Evolutionary conservation across 2,113 vertebrate genomes (phyloP).

Genomic region (Cercocebus atys): DNA sequence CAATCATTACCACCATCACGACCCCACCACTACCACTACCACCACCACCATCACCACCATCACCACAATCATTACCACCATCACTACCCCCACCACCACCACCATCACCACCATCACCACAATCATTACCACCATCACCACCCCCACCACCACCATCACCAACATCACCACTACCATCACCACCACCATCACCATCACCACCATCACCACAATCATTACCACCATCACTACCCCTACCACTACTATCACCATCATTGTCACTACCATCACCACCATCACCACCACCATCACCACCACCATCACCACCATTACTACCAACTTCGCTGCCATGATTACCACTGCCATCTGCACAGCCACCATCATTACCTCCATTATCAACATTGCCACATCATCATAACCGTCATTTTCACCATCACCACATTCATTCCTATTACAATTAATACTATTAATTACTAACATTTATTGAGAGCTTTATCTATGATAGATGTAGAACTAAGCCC

Average conservation of each 20-base stretch:
- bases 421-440: background rate
- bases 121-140: fast-evolving
- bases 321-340: fast-evolving
- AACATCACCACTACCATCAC: fast-evolving
- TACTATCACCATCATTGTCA: fast-evolving
- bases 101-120: fast-evolving
- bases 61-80: fast-evolving
- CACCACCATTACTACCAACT: fast-evolving
- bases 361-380: fast-evolving
- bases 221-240: fast-evolving
- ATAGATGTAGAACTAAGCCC: background rate
- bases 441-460: background rate
- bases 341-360: fast-evolving
- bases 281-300: fast-evolving
- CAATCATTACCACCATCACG: fast-evolving
- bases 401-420: fast-evolving
- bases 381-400: no score
- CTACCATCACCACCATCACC: background rate
- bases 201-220: fast-evolving
- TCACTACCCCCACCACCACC: fast-evolving
- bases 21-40: fast-evolving
- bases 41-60: fast-evolving
- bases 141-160: fast-evolving
- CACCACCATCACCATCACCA: fast-evolving
- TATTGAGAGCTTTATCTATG: background rate